phyloP scores from a whole-genome alignment of 2,888 invertebrate genomes.

The Cataglyphis altisquamis region DNA sequence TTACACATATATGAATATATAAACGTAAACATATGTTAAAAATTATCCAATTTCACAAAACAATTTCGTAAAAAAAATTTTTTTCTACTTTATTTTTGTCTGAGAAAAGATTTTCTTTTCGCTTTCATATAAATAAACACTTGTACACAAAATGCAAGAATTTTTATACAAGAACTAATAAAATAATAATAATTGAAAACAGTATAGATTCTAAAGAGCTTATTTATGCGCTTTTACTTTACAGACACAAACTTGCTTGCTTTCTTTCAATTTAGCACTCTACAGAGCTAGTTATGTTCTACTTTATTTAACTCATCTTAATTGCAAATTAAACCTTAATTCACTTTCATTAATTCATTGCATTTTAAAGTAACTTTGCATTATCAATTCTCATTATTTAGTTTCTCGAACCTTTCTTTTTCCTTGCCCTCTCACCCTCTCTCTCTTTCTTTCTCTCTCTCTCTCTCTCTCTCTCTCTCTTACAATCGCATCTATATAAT shows the following conservation, averaged over 20 bases:
- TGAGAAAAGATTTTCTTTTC: neutral
- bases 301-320: conserved; percentile 11
- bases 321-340: conserved; percentile 17
- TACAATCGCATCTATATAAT: conserved; percentile 4
- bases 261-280: conserved; percentile 1
- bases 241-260: neutral
- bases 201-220: neutral
- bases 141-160: neutral
- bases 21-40: neutral
- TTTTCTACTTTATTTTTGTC: neutral
- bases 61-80: neutral
- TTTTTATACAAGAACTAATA: neutral
- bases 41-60: neutral
- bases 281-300: neutral
- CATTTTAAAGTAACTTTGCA: conserved; percentile 12
- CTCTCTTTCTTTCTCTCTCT: neutral
- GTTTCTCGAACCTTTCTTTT: neutral
- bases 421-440: neutral
- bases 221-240: neutral
- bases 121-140: neutral
- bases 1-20: neutral
- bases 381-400: conserved; percentile 36
- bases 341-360: conserved; percentile 19
- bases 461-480: neutral
- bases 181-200: neutral